Percentiles rank a stretch among this genome's conserved stretches.
Evolutionary conservation across 2,888 invertebrate genomes (phyloP).

Genomic region (Diarsia mendica): DNA sequence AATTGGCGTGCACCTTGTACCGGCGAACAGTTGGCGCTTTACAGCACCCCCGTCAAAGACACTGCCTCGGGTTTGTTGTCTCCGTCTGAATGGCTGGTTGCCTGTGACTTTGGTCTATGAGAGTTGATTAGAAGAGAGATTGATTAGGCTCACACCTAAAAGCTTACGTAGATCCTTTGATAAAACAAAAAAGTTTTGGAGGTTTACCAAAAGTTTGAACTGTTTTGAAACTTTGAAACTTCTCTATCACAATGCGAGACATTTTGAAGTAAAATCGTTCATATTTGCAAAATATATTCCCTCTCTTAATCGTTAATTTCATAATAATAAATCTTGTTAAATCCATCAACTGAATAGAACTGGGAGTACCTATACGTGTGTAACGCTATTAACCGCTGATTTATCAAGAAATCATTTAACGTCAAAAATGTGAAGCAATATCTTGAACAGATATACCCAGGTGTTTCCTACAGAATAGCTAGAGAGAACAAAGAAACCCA

Average conservation of each 20-base stretch:
- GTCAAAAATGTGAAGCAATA: not conserved
- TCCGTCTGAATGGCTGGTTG: too few species aligned
- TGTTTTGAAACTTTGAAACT: not conserved
- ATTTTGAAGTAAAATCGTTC: not conserved
- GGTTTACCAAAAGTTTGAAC: not conserved
- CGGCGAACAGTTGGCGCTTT: not conserved
- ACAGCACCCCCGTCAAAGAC: not conserved
- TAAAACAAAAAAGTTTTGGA: not conserved
- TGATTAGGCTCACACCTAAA: not conserved
- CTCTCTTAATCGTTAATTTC: not conserved
- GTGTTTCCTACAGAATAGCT: not conserved
- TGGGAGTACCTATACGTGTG: not conserved
- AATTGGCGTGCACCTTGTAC: conserved; percentile 28
- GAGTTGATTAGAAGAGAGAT: too few species aligned
- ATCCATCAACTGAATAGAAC: not conserved
- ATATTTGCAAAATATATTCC: not conserved
- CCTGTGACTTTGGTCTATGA: too few species aligned
- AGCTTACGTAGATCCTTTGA: too few species aligned
- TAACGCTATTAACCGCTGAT: not conserved
- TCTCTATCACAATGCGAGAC: not conserved
- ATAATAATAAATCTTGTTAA: not conserved
- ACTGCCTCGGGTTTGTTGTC: conserved; percentile 7
- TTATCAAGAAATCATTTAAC: too few species aligned
- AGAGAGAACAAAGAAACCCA: conserved; percentile 3
- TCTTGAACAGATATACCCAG: not conserved